Conservation (phyloP, 1,140 invertebrate genomes). For the Vollenhovia emeryi region DNA sequence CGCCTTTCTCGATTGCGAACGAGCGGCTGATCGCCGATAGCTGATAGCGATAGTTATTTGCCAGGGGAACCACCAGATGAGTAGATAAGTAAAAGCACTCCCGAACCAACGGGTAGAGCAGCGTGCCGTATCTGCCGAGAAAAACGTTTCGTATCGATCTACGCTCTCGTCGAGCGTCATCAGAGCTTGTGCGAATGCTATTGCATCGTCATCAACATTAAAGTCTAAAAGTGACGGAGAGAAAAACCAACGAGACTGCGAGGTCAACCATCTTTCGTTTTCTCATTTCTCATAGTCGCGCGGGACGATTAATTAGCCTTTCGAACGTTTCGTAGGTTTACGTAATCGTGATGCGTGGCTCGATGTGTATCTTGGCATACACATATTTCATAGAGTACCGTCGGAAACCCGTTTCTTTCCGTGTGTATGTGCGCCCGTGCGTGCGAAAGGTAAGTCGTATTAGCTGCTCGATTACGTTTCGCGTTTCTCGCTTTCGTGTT, state of each 20-base stretch:
- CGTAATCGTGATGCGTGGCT: slow-evolving; percentile 38
- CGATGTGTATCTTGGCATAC: slow-evolving; percentile 1
- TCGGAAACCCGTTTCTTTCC: slow-evolving; percentile 36
- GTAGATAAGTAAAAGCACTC: slow-evolving; percentile 45
- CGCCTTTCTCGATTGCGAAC: neutral
- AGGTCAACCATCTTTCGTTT: neutral
- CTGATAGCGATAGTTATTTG: slow-evolving; percentile 14
- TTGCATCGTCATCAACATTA: neutral
- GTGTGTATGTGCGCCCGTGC: neutral
- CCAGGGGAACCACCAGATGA: slow-evolving; percentile 24
- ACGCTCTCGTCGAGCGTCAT: neutral
- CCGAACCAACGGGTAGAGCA: neutral
- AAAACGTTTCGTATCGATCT: slow-evolving; percentile 36
- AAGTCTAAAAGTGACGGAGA: neutral
- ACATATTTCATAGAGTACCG: slow-evolving; percentile 12
- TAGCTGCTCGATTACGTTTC: neutral
- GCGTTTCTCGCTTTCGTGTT: neutral
- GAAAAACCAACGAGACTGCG: neutral
- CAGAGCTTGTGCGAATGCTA: neutral
- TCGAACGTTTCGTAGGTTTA: slow-evolving; percentile 18
- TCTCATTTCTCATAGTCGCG: neutral
- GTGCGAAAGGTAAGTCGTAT: slow-evolving; percentile 29
- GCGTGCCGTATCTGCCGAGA: slow-evolving; percentile 1
- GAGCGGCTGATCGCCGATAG: neutral
- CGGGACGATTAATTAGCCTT: neutral